Evolutionary conservation across 1,140 invertebrate genomes (phyloP).

Genomic region (Mya arenaria): DNA sequence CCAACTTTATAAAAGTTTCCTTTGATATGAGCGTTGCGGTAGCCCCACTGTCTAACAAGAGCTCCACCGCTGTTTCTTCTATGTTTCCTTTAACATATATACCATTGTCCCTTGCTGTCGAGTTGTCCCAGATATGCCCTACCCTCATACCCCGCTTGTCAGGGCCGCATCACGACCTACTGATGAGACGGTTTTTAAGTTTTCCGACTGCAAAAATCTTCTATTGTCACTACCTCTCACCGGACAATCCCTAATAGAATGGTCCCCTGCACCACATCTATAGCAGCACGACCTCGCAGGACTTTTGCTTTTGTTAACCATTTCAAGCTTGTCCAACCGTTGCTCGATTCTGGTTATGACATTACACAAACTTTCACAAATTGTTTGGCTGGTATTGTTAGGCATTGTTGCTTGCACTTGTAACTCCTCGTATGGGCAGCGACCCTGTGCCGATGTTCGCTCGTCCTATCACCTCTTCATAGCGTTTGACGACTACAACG

Average conservation of each 20-base stretch:
- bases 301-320: not conserved
- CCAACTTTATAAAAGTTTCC: no score
- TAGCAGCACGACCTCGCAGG: not conserved
- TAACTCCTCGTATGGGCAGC: conserved; percentile 80
- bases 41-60: no score
- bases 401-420: not conserved
- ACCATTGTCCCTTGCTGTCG: not conserved
- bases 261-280: not conserved
- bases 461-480: conserved; percentile 34
- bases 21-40: no score
- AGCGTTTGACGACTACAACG: conserved; percentile 30
- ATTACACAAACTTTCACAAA: not conserved
- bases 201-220: not conserved
- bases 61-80: no score
- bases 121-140: not conserved
- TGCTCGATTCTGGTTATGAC: not conserved
- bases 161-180: not conserved
- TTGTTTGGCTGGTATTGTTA: not conserved
- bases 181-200: not conserved
- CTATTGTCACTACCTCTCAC: not conserved
- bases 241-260: conserved; percentile 12
- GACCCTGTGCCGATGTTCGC: conserved; percentile 5
- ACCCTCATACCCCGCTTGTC: not conserved
- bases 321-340: not conserved
- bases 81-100: not conserved